phyloP scores from a whole-genome alignment of 2,113 vertebrate species.

The Pogona vitticeps region DNA sequence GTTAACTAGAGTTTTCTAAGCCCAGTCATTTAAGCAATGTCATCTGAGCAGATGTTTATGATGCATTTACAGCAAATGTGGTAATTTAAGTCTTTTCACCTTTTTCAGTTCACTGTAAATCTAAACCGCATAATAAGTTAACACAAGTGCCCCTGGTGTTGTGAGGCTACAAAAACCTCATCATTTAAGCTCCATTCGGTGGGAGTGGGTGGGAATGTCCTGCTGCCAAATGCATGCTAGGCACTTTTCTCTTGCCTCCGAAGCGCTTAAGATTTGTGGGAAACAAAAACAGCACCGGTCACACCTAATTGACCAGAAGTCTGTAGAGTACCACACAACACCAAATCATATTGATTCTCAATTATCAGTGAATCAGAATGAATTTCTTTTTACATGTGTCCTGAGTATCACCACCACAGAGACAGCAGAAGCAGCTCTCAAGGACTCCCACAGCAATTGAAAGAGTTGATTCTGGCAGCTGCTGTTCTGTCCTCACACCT shows the following conservation, averaged over 20 bases:
- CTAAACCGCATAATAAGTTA: slow-evolving; percentile 25
- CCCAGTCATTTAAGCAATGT: slow-evolving; percentile 11
- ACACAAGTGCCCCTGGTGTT: neutral
- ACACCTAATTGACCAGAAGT: slow-evolving; percentile 59
- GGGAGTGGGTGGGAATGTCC: neutral
- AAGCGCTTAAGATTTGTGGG: neutral
- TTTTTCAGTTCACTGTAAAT: slow-evolving; percentile 21
- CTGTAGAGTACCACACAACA: slow-evolving; percentile 33
- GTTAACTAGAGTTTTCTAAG: neutral
- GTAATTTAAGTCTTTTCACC: slow-evolving; percentile 9
- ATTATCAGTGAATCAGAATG: slow-evolving; percentile 42
- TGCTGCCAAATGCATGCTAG: neutral
- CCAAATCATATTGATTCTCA: slow-evolving; percentile 61
- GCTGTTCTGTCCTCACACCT: slow-evolving; percentile 10
- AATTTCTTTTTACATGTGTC: slow-evolving; percentile 32
- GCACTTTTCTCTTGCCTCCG: neutral
- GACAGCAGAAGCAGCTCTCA: neutral
- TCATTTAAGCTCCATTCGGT: slow-evolving; percentile 34
- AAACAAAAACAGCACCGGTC: neutral
- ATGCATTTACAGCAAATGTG: neutral
- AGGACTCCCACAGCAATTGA: neutral
- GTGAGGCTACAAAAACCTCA: neutral
- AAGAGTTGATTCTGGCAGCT: neutral
- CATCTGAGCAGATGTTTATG: slow-evolving; percentile 13
- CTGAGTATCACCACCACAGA: neutral